Conservation (phyloP, 2,797 vertebrate genomes). For the Bucorvus abyssinicus region DNA sequence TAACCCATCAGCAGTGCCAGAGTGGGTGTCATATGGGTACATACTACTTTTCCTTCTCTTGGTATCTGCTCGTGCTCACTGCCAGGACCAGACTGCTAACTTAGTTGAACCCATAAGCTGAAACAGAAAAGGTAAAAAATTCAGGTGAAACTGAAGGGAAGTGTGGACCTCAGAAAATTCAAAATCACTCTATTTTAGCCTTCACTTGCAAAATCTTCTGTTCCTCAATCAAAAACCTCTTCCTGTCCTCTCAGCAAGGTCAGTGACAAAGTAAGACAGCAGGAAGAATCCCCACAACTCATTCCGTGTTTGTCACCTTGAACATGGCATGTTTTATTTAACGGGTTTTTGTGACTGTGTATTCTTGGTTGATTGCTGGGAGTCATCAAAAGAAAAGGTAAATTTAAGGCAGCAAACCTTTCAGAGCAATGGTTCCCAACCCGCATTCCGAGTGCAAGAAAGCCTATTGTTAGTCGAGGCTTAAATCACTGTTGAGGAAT, state of each 20-base stretch:
- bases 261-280: not conserved
- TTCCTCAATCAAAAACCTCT: not conserved
- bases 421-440: not conserved
- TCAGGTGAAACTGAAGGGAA: not conserved
- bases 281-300: not conserved
- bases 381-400: not conserved
- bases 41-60: not conserved
- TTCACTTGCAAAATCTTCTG: not conserved
- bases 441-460: not conserved
- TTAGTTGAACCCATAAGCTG: not conserved
- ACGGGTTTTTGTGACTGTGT: not conserved
- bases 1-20: not conserved
- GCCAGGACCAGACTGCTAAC: not conserved
- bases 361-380: not conserved
- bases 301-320: not conserved
- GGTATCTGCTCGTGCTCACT: not conserved
- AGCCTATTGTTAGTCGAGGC: not conserved
- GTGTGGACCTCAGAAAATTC: not conserved
- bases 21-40: not conserved
- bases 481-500: not conserved
- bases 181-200: not conserved
- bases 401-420: not conserved
- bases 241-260: not conserved
- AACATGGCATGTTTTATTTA: not conserved
- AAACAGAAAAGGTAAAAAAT: not conserved